A percentile compares a stretch with the other conserved stretches of the same genome.
Evolutionary conservation across 2,888 invertebrate species (phyloP).

Genomic region (Amphipyra tragopoginis): DNA sequence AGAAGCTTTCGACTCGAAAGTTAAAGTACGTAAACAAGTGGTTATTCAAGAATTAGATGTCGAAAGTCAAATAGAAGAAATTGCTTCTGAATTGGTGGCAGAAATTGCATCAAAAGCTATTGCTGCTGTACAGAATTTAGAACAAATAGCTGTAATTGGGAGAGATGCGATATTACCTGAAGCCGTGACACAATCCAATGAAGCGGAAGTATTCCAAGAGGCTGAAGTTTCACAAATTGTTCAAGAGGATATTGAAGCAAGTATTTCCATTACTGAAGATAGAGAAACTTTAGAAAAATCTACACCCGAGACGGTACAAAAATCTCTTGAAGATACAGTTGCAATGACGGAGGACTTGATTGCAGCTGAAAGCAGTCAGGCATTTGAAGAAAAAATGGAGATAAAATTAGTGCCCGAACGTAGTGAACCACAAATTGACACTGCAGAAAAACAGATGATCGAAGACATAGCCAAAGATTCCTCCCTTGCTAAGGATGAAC

Average conservation of each 20-base stretch:
- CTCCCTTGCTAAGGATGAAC: background rate
- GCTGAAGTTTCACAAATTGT: background rate
- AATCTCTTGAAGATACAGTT: constrained; percentile 4
- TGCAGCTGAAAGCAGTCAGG: background rate
- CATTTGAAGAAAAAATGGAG: background rate
- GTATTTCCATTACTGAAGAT: background rate
- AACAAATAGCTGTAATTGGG: background rate
- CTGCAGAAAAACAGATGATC: constrained; percentile 1
- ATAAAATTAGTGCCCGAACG: background rate
- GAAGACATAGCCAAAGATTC: background rate
- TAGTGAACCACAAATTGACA: background rate
- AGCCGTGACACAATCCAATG: background rate
- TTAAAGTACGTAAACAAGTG: constrained; percentile 23
- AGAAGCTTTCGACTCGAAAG: constrained; percentile 2
- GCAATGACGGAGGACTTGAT: constrained; percentile 22
- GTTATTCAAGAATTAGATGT: constrained; percentile 28
- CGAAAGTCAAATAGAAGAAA: constrained; percentile 38
- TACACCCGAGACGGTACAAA: background rate
- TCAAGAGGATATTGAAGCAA: background rate
- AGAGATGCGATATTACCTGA: background rate
- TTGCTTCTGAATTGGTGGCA: constrained; percentile 40
- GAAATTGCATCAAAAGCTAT: constrained; percentile 42
- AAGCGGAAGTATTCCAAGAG: background rate
- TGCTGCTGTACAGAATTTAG: constrained; percentile 29
- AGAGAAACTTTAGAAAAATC: background rate